phyloP scores from a whole-genome alignment of 23 tunicate species.

The Trididemnum nubilum region DNA sequence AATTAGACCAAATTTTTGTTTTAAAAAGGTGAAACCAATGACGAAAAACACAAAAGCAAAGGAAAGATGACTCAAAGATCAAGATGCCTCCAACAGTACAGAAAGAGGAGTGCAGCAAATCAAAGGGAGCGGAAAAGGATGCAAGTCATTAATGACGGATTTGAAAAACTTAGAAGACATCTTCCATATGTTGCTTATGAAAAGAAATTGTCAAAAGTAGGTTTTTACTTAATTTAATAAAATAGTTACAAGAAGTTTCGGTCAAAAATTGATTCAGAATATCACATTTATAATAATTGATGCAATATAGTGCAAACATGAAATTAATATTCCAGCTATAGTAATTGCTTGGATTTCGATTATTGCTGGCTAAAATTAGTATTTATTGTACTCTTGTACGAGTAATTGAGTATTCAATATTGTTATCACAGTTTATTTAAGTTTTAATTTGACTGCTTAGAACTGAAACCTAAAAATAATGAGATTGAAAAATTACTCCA shows the following conservation, averaged over 20 bases:
- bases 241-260: no score
- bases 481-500: no score
- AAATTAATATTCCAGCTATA: background rate
- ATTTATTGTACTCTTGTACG: no score
- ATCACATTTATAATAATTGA: background rate
- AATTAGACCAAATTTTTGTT: background rate
- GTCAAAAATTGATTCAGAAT: background rate
- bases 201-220: conserved; percentile 84
- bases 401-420: no score
- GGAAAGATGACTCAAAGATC: background rate
- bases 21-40: background rate
- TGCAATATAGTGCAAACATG: background rate
- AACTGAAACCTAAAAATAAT: no score
- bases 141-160: conserved; percentile 86
- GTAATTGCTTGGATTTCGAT: no score
- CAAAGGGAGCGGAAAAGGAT: conserved; percentile 72
- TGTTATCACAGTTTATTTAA: no score
- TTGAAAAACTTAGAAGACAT: conserved; percentile 71
- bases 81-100: background rate
- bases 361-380: no score
- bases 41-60: background rate
- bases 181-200: conserved; percentile 70
- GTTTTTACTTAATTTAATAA: background rate
- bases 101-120: conserved; percentile 76
- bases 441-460: no score